A percentile compares a stretch with the other conserved stretches of the same genome.
These are phyloP conservation scores for Daubentonia madagascariensis DNA, from an alignment of 2,113 vertebrate species.

Conservation along the genomic window DNA sequence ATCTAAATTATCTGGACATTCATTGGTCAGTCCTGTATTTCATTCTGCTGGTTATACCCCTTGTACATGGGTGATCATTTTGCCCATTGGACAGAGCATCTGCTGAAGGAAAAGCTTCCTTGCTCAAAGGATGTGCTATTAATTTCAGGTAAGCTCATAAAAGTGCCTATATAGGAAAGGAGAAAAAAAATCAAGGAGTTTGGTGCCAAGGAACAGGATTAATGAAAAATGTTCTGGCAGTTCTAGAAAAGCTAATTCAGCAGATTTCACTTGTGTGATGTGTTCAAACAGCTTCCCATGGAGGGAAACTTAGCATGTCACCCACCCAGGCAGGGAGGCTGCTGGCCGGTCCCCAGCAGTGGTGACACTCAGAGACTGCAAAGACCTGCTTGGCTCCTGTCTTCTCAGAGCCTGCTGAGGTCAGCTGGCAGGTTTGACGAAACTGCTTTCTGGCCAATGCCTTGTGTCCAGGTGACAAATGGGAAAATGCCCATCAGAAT, in stretches of 20 bases:
- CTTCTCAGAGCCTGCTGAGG: neutral
- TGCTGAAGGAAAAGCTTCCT: neutral
- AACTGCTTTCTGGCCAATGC: neutral
- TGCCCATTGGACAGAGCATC: neutral
- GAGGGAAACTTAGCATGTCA: neutral
- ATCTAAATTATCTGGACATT: neutral
- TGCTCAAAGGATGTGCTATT: constrained; percentile 23
- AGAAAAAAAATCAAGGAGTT: neutral
- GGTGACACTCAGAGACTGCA: neutral
- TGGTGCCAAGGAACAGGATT: neutral
- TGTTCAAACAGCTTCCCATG: neutral
- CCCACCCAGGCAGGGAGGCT: neutral
- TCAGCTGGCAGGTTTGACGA: neutral
- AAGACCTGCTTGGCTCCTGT: accelerated
- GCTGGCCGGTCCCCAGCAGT: neutral
- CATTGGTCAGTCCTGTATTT: neutral
- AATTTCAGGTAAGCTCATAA: neutral
- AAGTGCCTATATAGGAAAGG: neutral
- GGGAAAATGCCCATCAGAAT: neutral
- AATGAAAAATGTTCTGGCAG: neutral
- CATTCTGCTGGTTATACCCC: neutral
- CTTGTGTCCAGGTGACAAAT: neutral
- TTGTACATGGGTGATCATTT: neutral
- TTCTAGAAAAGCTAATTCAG: neutral
- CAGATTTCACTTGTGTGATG: neutral